Evolutionary conservation across 2,888 invertebrate genomes (phyloP), one percentile per base, ranked within the genome.

Genomic region (Perizoma flavofasciatum): DNA sequence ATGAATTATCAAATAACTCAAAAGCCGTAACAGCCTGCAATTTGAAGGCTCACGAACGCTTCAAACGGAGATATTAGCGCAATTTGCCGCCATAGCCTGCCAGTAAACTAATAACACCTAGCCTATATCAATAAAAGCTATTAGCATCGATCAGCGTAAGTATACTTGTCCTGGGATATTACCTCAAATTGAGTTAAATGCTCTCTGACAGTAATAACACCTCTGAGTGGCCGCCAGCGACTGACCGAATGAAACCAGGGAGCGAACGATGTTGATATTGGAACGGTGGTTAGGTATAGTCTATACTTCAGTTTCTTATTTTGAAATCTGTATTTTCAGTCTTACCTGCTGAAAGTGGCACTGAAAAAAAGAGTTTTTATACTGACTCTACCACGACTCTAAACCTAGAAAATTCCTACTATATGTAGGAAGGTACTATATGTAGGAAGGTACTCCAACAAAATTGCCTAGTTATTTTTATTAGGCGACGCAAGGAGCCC

Each of bases 121-220:
- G 81, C 71, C 81, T 88, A 88, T 90, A 90, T 90, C 91, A 90
- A 90, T 90, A 91, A 90, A 90, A 81, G 83, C 84, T 78, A 89
- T 90, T 89, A 90, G 75, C 83, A 86, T 89, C 89, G 84, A 89
- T 89, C 90, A 88, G 79, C 65, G 77, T 86, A 84, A 87, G 83
- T 86, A 86, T 82, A 47, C 82, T 22, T 83, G 82, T 85, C 82
- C 75, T 71, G 77, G 70, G 73, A 78, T 81, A 85, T 88, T 85
- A 79, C 78, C 75, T 79, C 78, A 79, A 88, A 88, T 88, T 86
- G 85, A 83, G 85, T 81, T 89, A 89, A 89, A 85, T 84, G 82
- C 74, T 69, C 71, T 66, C 50, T 67, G 76, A 73, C 77, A 75
- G 75, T 87, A 88, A 88, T 88, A 82, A 81, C 71, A 74, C 73